Conservation (phyloP, 30 jellyfish, hydroid and myxozoan species). For the Hydractinia echinata region DNA sequence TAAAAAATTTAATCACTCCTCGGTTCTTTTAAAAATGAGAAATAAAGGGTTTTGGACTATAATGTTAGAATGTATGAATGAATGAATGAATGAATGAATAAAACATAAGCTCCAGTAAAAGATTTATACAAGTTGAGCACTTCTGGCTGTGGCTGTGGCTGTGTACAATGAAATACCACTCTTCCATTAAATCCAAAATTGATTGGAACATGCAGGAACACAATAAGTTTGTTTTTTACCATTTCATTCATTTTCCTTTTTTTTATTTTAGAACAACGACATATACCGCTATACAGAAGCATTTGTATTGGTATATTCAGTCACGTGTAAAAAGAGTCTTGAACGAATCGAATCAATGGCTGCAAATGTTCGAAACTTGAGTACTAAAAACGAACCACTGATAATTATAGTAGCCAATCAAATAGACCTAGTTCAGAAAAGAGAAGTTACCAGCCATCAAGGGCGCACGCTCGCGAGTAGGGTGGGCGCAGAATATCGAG, state of each 20-base stretch:
- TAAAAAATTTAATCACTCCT: neutral
- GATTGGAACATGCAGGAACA: no score
- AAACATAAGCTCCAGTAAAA: no score
- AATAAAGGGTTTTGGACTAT: neutral
- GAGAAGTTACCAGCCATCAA: conserved; percentile 55
- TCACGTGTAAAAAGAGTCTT: conserved; percentile 56
- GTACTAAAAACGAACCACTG: conserved; percentile 41
- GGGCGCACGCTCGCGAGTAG: conserved; percentile 52
- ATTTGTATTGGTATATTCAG: conserved; percentile 62
- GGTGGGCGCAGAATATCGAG: conserved; percentile 35
- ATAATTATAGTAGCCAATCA: conserved; percentile 72
- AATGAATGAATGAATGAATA: neutral
- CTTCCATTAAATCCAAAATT: no score
- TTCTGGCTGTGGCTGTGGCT: no score
- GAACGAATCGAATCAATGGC: conserved; percentile 38
- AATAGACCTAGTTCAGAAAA: conserved; percentile 63
- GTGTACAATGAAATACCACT: no score
- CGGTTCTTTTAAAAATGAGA: neutral
- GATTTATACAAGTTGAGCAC: no score
- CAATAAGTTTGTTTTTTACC: no score
- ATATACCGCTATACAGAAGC: conserved; percentile 21
- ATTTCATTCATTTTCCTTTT: neutral
- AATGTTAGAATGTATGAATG: no score
- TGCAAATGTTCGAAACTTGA: conserved; percentile 38
- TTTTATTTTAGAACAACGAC: conserved; percentile 15